Evolutionary conservation across 2,113 vertebrate species (phyloP).

Genomic region (Mirounga angustirostris): DNA sequence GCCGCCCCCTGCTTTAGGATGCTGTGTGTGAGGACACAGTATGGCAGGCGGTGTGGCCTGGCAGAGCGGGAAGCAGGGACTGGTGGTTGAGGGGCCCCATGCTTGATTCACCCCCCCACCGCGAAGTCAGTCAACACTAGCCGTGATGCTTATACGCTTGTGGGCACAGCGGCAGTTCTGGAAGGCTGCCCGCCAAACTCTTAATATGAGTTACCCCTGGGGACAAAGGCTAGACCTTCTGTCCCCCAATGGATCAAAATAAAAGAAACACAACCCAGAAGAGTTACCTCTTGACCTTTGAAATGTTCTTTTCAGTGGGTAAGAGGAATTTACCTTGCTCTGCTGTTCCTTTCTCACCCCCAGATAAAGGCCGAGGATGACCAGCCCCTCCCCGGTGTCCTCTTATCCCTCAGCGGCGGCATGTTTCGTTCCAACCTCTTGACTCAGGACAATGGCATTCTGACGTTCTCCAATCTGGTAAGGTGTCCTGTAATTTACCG

Average conservation of each 20-base stretch:
- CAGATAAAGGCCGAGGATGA: conserved; percentile 96
- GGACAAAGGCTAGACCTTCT: neutral
- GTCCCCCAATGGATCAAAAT: neutral
- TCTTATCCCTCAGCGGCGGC: conserved; percentile 97
- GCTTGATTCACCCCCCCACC: fast-evolving
- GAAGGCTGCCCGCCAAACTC: neutral
- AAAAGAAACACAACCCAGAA: neutral
- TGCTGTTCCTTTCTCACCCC: conserved; percentile 17
- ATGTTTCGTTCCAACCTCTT: conserved; percentile 97
- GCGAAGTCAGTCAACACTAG: fast-evolving
- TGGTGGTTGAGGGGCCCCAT: neutral
- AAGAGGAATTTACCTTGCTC: neutral
- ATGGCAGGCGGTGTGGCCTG: neutral
- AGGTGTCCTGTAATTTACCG: neutral
- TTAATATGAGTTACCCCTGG: neutral
- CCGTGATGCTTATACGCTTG: neutral
- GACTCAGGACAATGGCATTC: conserved; percentile 96
- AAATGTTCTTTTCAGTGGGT: fast-evolving
- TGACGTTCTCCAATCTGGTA: conserved; percentile 98
- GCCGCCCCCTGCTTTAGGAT: neutral
- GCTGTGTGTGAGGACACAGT: neutral
- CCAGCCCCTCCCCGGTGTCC: conserved; percentile 95
- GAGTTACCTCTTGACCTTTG: neutral
- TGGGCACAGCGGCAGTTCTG: neutral
- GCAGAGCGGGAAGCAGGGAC: fast-evolving